These are phyloP conservation scores for Platypus cylindrus DNA, from an alignment of 2,888 invertebrate species.

Conservation along the genomic window DNA sequence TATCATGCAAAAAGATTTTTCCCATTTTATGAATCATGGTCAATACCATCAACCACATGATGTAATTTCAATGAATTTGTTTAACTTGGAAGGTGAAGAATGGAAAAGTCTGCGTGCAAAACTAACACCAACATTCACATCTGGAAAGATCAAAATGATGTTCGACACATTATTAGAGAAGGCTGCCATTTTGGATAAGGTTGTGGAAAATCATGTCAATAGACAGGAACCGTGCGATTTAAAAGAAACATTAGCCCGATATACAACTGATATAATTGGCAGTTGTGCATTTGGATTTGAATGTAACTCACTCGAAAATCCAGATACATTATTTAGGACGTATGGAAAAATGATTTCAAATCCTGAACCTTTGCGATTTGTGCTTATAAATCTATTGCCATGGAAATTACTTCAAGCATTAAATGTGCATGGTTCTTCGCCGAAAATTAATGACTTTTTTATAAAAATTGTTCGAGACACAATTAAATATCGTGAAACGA, in stretches of 20 bases:
- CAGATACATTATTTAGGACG: conserved; percentile 36
- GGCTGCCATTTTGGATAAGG: conserved; percentile 1
- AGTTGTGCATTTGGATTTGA: conserved; percentile 45
- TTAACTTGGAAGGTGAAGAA: conserved; percentile 27
- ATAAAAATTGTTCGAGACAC: conserved; percentile 30
- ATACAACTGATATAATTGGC: conserved; percentile 45
- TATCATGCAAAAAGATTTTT: conserved; percentile 29
- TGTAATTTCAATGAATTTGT: conserved; percentile 25
- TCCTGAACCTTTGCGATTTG: neutral
- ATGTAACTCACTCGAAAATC: conserved; percentile 40
- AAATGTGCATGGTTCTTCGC: neutral
- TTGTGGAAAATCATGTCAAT: conserved; percentile 1
- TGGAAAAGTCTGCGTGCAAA: conserved; percentile 28
- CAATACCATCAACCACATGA: conserved; percentile 26
- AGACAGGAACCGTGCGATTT: conserved; percentile 15
- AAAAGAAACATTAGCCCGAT: conserved; percentile 39
- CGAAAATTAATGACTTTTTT: conserved; percentile 1
- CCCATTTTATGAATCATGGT: conserved; percentile 25
- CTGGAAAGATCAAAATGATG: conserved; percentile 9
- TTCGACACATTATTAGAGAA: conserved; percentile 18
- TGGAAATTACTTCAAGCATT: neutral
- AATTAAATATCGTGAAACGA: conserved; percentile 34
- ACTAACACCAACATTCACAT: conserved; percentile 9
- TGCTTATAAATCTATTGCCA: neutral
- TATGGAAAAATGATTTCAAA: conserved; percentile 1